Conservation (phyloP, 2,797 vertebrate genomes). For the Hemibagrus guttatus region DNA sequence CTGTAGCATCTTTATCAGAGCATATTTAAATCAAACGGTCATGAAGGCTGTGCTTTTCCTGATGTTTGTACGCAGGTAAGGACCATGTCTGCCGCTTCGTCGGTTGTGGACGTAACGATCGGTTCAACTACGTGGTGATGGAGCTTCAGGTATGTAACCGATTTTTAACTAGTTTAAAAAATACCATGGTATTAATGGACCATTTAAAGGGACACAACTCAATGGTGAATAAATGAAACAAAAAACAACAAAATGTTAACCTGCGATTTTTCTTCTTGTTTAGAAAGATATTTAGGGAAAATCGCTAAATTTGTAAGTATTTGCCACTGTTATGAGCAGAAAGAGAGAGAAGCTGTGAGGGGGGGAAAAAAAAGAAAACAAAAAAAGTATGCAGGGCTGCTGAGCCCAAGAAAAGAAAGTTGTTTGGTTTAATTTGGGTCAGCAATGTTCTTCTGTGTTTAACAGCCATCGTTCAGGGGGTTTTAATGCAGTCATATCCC, state of each 20-base stretch:
- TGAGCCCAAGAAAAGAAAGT: not conserved
- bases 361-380: too few relatives aligned
- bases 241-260: too few relatives aligned
- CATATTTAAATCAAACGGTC: not conserved
- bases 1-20: too few relatives aligned
- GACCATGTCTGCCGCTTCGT: slow-evolving; percentile 98
- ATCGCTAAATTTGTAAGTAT: too few relatives aligned
- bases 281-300: too few relatives aligned
- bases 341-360: not conserved
- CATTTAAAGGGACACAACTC: not conserved
- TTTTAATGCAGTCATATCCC: not conserved
- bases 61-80: slow-evolving; percentile 79
- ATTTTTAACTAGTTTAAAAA: not conserved
- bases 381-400: too few relatives aligned
- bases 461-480: not conserved
- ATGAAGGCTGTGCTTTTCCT: not conserved
- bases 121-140: slow-evolving; percentile 99
- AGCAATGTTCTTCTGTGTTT: not conserved
- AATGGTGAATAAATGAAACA: too few relatives aligned
- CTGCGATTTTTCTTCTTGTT: too few relatives aligned
- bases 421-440: not conserved
- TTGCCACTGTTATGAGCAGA: not conserved
- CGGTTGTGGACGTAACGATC: slow-evolving; percentile 95
- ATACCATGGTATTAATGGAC: not conserved
- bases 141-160: slow-evolving; percentile 87